Evolutionary conservation across 2,797 vertebrate genomes (phyloP).

Genomic region (Leptodactylus fallax): DNA sequence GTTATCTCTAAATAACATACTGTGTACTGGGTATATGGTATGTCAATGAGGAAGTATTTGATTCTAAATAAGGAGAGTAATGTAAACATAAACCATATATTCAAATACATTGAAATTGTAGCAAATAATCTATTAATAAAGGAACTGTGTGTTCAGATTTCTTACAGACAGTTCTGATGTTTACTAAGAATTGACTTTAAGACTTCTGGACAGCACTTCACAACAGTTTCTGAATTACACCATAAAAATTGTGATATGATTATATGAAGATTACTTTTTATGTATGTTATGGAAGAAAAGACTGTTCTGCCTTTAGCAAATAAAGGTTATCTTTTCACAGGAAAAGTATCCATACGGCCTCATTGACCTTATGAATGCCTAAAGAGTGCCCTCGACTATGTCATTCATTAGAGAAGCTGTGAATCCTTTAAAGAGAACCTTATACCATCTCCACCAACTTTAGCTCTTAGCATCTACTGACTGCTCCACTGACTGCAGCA

Average conservation of each 20-base stretch:
- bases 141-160: constrained; percentile 44
- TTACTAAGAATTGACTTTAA: constrained; percentile 40
- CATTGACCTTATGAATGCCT: background rate
- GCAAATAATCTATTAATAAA: constrained; percentile 46
- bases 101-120: constrained; percentile 35
- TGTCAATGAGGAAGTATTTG: constrained; percentile 10
- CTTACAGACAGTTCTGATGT: constrained; percentile 33
- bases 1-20: constrained; percentile 3
- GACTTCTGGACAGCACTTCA: constrained; percentile 44
- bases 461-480: too few relatives aligned
- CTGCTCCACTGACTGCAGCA: too few relatives aligned
- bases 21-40: constrained; percentile 3
- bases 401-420: too few relatives aligned
- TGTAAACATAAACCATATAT: constrained; percentile 36
- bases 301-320: background rate
- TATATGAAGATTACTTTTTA: constrained; percentile 18
- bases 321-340: background rate
- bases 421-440: too few relatives aligned
- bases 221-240: too few relatives aligned
- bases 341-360: background rate
- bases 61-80: constrained; percentile 31
- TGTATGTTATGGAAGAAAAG: background rate
- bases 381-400: background rate
- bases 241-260: too few relatives aligned
- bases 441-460: too few relatives aligned